Evolutionary conservation across 2,888 invertebrate species (phyloP), one percentile per base, ranked within the genome.

Genomic region (Mongoloraphidia duomilia): DNA sequence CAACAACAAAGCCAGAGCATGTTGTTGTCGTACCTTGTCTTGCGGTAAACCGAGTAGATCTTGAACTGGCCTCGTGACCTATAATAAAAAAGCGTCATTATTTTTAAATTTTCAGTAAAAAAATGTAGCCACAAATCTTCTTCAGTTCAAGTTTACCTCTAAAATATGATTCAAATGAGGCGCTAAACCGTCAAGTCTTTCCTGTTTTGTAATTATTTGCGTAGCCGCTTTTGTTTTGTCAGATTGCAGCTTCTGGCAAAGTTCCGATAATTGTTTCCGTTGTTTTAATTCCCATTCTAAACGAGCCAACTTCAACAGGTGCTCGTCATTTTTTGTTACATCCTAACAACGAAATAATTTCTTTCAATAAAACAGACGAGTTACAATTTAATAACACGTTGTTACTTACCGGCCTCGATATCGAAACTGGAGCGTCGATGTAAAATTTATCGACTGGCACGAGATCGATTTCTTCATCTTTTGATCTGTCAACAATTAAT

Each of bases 221-320:
- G 80, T 74, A 2, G 80, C 79, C 2, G 91, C 80, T 42, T 76
- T 73, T 58, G 88, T 86, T 63, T 91, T 92, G 34, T 79, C 80
- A 26, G 80, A 75, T 39, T 86, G 78, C 8, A 91, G 69, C 53
- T 84, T 79, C 60, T 80, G 81, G 59, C 88, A 85, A 34, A 85
- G 75, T 37, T 79, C 75, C 1, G 91, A 79, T 41, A 93, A 70
- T 58, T 86, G 81, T 62, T 92, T 87, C 2, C 96, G 76, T 63
- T 94, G 89, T 13, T 82, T 80, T 46, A 94, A 68, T 65, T 96
- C 96, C 84, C 91, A 93, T 63, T 94, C 91, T 35, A 96, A 69
- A 52, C 92, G 78, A 26, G 91, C 88, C 52, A 95, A 66, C 60
- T 87, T 84, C 52, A 84, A 71, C 59, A 85, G 83, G 68, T 96